Percentiles rank a stretch among this genome's conserved stretches.
Conservation (phyloP, 2,113 vertebrate genomes). For the Myotis yumanensis region DNA sequence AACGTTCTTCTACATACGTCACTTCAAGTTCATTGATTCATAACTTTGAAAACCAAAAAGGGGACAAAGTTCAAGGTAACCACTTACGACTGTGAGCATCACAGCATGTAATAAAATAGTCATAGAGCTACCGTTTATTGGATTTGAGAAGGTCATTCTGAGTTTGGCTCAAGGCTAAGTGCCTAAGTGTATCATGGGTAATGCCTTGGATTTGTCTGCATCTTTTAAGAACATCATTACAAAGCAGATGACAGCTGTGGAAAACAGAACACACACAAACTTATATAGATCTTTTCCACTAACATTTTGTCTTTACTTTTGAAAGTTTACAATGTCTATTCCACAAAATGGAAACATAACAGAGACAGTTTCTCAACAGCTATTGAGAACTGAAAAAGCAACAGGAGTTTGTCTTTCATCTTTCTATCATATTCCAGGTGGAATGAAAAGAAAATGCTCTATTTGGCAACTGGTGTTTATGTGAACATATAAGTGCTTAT, state of each 20-base stretch:
- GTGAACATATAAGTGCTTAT: neutral
- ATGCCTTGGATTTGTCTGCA: constrained; percentile 55
- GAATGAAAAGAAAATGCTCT: neutral
- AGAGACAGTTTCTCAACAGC: constrained; percentile 31
- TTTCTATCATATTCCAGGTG: neutral
- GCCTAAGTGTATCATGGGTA: constrained; percentile 32
- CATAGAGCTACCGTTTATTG: constrained; percentile 76
- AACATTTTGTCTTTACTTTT: constrained; percentile 52
- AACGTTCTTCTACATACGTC: constrained; percentile 30
- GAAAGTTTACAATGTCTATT: constrained; percentile 13
- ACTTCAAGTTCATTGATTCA: constrained; percentile 77
- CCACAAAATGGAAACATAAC: constrained; percentile 36
- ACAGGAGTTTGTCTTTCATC: constrained; percentile 11
- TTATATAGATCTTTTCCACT: constrained; percentile 17
- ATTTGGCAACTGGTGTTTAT: neutral
- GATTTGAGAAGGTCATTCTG: constrained; percentile 69
- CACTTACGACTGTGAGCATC: constrained; percentile 73
- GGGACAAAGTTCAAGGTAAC: constrained; percentile 82
- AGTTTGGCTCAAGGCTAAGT: constrained; percentile 71
- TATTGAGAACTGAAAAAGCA: constrained; percentile 14
- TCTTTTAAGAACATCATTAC: constrained; percentile 47
- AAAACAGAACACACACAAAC: neutral
- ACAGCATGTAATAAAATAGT: constrained; percentile 70
- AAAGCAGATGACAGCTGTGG: constrained; percentile 50
- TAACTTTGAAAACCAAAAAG: constrained; percentile 81